These are phyloP conservation scores for Tenthredo scrophulariae DNA, from an alignment of 2,888 invertebrate genomes.

Conservation along the genomic window DNA sequence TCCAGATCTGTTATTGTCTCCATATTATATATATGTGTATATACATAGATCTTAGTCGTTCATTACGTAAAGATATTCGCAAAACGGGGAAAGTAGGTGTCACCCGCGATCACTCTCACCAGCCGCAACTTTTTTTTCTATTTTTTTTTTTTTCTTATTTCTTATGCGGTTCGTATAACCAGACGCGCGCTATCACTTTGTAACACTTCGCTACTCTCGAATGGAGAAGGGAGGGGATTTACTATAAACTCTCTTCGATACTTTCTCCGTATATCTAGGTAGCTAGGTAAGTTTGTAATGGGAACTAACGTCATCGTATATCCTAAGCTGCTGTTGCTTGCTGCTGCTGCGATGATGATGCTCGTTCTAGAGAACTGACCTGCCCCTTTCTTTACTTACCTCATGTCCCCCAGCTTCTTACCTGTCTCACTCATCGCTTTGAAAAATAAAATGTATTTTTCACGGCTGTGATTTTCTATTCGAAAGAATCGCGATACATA, in stretches of 20 bases:
- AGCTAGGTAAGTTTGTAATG: not conserved
- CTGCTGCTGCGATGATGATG: constrained; percentile 1
- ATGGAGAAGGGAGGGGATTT: not conserved
- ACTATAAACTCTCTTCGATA: constrained; percentile 1
- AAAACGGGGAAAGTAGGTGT: not conserved
- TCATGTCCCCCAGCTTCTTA: not conserved
- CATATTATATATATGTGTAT: no score
- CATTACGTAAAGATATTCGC: not conserved
- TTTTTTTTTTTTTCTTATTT: not conserved
- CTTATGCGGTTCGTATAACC: not conserved
- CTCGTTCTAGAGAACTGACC: constrained; percentile 34
- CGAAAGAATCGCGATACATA: no score
- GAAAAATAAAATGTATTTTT: not conserved
- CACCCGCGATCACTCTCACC: constrained; percentile 43
- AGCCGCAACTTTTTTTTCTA: not conserved
- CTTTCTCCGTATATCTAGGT: not conserved
- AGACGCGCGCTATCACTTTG: constrained; percentile 16
- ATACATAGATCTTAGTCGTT: no score
- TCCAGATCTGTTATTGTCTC: no score
- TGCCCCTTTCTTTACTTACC: constrained; percentile 35
- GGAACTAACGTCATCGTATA: not conserved
- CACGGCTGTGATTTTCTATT: not conserved
- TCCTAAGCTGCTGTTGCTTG: not conserved
- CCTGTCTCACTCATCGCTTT: not conserved
- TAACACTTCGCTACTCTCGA: constrained; percentile 1